Evolutionary conservation across 2,113 vertebrate species (phyloP).

Genomic region (Brienomyrus brachyistius): DNA sequence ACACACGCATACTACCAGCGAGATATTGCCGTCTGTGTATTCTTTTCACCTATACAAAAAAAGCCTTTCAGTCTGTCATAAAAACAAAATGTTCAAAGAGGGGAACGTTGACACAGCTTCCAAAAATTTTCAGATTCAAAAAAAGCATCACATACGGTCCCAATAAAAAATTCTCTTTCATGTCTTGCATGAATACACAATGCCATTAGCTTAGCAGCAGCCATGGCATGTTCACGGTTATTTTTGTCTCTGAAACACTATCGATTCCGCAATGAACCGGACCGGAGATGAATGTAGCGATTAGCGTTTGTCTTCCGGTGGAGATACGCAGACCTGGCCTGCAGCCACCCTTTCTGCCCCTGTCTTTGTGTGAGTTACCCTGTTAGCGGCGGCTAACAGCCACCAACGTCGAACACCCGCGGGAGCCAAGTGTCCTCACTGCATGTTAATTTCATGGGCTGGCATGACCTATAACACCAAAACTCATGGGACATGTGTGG

Average conservation of each 20-base stretch:
- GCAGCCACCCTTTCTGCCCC: background rate
- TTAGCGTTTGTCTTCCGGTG: background rate
- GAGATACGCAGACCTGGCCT: background rate
- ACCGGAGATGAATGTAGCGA: background rate
- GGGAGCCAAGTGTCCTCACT: background rate
- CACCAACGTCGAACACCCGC: background rate
- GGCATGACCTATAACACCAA: conserved; percentile 1
- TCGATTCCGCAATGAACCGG: background rate
- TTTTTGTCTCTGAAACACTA: background rate
- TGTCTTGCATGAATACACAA: background rate
- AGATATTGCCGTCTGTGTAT: background rate
- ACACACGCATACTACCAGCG: background rate
- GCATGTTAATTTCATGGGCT: background rate
- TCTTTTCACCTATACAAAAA: background rate
- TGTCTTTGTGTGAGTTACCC: background rate
- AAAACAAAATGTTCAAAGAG: background rate
- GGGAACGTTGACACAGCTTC: background rate
- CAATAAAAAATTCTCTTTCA: background rate
- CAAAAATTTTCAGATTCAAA: background rate
- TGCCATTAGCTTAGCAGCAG: background rate
- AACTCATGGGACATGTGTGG: background rate
- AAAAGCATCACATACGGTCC: background rate
- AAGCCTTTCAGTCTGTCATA: background rate
- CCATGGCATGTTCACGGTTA: background rate
- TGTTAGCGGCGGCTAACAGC: background rate